Percentiles rank a stretch among this genome's conserved stretches.
phyloP scores from a whole-genome alignment of 1,140 invertebrate species.

The Drosophila azteca region DNA sequence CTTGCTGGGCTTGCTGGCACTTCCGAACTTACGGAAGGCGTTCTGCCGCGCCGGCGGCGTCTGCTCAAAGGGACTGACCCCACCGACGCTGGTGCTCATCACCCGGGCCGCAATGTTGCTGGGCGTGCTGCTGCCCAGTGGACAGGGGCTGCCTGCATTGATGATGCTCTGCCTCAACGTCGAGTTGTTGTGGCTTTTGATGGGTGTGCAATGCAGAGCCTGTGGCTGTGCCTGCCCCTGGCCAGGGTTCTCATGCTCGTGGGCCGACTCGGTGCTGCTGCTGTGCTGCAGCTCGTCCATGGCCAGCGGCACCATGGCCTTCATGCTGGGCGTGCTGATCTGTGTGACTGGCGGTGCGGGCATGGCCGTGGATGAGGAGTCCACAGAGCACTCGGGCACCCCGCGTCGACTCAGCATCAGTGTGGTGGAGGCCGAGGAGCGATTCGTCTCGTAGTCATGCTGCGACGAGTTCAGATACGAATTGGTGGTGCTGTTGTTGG shows the following conservation, averaged over 20 bases:
- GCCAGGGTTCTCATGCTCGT: conserved; percentile 84
- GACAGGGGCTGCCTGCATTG: conserved; percentile 43
- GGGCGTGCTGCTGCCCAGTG: conserved; percentile 84
- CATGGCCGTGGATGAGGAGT: conserved; percentile 51
- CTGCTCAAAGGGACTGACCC: conserved; percentile 71
- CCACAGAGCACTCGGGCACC: conserved; percentile 59
- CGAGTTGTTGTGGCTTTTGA: conserved; percentile 26
- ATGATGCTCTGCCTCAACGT: conserved; percentile 60
- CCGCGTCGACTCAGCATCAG: conserved; percentile 75
- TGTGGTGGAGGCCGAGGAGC: conserved; percentile 79
- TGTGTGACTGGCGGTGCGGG: conserved; percentile 63
- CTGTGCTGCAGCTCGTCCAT: conserved; percentile 86
- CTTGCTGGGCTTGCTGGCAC: conserved; percentile 87
- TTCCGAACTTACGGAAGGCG: conserved; percentile 72
- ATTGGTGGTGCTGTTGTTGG: conserved; percentile 58
- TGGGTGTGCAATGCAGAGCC: conserved; percentile 32
- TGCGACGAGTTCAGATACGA: conserved; percentile 77
- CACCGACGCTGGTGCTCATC: conserved; percentile 77
- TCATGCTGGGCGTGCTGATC: conserved; percentile 85
- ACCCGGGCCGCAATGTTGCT: conserved; percentile 67
- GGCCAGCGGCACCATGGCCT: conserved; percentile 85
- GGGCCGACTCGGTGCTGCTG: conserved; percentile 87
- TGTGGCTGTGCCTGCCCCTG: background rate
- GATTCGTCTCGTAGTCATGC: conserved; percentile 81
- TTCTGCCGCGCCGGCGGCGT: conserved; percentile 45